Evolutionary conservation across 2,113 vertebrate species (phyloP).

Genomic region (Gallinago paraguaiae): DNA sequence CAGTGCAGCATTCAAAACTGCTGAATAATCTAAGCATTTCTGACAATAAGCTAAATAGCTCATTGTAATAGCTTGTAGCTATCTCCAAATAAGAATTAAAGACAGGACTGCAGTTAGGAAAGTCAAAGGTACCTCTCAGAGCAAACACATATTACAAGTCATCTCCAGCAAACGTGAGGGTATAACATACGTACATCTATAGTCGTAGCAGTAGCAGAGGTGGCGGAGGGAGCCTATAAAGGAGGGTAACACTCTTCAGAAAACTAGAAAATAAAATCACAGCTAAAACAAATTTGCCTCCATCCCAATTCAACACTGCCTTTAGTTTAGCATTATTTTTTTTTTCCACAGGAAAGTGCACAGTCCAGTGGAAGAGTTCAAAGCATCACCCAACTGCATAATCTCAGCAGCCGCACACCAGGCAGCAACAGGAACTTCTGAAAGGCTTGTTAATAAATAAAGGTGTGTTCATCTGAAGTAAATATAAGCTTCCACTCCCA

Average conservation of each 20-base stretch:
- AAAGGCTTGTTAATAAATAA: neutral
- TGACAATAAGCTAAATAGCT: neutral
- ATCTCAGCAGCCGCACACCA: neutral
- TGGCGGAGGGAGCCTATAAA: neutral
- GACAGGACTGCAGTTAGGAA: neutral
- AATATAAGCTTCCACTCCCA: neutral
- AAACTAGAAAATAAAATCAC: neutral
- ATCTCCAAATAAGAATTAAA: neutral
- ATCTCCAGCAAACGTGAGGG: neutral
- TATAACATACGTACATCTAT: neutral
- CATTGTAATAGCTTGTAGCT: neutral
- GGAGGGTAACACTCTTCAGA: neutral
- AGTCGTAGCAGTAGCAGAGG: neutral
- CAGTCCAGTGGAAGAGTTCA: neutral
- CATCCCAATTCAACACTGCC: neutral
- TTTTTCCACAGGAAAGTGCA: neutral
- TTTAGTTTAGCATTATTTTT: neutral
- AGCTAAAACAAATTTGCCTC: neutral
- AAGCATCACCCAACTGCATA: neutral
- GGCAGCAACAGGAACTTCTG: neutral
- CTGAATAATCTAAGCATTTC: constrained; percentile 6
- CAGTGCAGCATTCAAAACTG: neutral
- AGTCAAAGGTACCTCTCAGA: neutral
- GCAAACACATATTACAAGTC: neutral
- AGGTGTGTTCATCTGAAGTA: neutral